phyloP scores from a whole-genome alignment of 2,888 invertebrate species.

The Mesorhabditis sp. region DNA sequence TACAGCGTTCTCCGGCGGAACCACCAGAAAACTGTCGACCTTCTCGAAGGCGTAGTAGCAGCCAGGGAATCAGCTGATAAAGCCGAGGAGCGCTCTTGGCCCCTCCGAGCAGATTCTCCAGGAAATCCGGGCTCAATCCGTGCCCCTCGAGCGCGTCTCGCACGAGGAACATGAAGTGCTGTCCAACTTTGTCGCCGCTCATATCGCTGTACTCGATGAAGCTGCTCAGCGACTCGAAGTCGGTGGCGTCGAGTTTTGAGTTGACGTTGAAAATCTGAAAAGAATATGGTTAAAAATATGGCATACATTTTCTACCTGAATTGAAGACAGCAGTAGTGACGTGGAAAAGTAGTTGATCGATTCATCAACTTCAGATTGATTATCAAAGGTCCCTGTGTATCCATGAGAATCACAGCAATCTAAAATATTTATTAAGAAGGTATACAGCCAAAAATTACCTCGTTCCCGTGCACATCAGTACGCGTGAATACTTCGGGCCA shows the following conservation, averaged over 20 bases:
- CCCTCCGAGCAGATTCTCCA: background rate
- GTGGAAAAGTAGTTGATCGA: constrained; percentile 4
- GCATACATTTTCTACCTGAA: background rate
- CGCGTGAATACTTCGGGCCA: constrained; percentile 1
- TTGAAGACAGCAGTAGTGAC: background rate
- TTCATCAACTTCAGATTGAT: background rate
- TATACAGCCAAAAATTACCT: background rate
- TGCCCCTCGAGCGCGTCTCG: background rate
- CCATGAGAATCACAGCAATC: background rate
- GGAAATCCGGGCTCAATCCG: background rate
- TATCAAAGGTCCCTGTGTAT: background rate
- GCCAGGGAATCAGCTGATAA: background rate
- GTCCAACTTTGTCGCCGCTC: background rate
- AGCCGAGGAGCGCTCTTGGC: no score
- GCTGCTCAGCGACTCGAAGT: background rate
- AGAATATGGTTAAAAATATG: no score
- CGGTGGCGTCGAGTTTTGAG: background rate
- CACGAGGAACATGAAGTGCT: background rate
- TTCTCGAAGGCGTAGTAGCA: background rate
- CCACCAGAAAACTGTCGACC: background rate
- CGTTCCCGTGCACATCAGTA: background rate
- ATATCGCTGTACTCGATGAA: background rate
- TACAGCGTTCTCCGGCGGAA: background rate
- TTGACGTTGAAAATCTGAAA: background rate
- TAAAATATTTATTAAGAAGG: background rate